phyloP scores from a whole-genome alignment of 1,140 invertebrate species.

The Caenorhabditis inopinata region DNA sequence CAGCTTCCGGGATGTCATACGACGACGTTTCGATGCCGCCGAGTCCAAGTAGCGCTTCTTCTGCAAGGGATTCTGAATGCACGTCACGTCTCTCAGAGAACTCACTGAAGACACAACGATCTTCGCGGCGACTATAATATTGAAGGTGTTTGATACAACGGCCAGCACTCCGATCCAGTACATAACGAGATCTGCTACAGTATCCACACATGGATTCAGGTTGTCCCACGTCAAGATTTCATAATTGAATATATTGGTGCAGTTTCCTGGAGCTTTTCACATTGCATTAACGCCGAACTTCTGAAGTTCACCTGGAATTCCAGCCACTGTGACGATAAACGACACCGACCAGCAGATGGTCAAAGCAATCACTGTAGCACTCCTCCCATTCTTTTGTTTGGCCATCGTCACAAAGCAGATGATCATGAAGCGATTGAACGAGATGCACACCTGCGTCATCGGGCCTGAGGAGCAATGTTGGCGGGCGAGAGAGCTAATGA shows the following conservation, averaged over 20 bases:
- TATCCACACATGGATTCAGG: conserved; percentile 2
- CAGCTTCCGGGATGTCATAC: neutral
- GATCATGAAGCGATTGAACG: neutral
- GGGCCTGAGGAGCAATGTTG: neutral
- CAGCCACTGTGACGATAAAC: neutral
- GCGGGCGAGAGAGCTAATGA: too few relatives aligned
- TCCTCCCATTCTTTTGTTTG: neutral
- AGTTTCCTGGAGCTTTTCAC: neutral
- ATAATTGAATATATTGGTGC: conserved; percentile 8
- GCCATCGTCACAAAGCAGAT: neutral
- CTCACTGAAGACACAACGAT: neutral
- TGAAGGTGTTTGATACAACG: neutral
- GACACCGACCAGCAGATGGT: neutral
- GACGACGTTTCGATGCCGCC: neutral
- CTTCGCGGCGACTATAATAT: neutral
- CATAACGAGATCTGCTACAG: neutral
- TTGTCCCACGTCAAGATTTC: conserved; percentile 14
- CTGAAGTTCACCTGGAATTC: neutral
- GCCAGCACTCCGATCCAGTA: conserved; percentile 1
- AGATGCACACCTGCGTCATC: neutral
- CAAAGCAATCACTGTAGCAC: neutral
- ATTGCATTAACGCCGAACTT: neutral
- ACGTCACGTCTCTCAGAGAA: too few relatives aligned
- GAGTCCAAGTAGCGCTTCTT: conserved; percentile 17
- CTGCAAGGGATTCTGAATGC: neutral